Percentiles rank a stretch among this genome's conserved stretches.
These are phyloP conservation scores for Scrobipalpa atriplicella DNA, from an alignment of 2,888 invertebrate species.

Conservation along the genomic window DNA sequence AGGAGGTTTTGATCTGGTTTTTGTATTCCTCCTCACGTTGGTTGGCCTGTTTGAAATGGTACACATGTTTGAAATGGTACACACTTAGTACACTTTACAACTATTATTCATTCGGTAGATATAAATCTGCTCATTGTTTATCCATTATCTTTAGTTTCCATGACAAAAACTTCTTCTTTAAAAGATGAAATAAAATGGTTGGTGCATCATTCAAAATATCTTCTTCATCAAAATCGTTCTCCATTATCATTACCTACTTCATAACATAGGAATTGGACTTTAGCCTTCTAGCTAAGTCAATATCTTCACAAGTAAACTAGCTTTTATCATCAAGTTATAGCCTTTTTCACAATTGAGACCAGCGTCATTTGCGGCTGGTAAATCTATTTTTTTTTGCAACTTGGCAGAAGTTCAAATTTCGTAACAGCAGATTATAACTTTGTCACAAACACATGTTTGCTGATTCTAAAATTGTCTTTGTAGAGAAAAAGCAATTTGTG, in stretches of 20 bases:
- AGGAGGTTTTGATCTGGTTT: slow-evolving; percentile 99
- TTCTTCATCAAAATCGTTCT: neutral
- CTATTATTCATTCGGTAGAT: neutral
- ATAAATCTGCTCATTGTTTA: too few species aligned
- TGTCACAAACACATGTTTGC: too few species aligned
- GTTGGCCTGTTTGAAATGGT: slow-evolving; percentile 90
- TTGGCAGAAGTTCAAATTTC: too few species aligned
- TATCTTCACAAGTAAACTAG: slow-evolving; percentile 27
- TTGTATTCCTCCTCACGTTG: slow-evolving; percentile 99
- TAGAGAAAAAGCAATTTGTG: too few species aligned
- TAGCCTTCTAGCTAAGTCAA: slow-evolving; percentile 25
- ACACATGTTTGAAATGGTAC: slow-evolving; percentile 74
- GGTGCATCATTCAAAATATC: slow-evolving; percentile 64
- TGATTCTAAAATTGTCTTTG: too few species aligned
- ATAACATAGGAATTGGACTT: slow-evolving; percentile 2
- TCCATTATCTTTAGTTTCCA: neutral
- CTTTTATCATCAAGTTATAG: slow-evolving; percentile 17
- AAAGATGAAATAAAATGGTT: slow-evolving; percentile 50
- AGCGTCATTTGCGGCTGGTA: too few species aligned
- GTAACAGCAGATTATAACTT: too few species aligned
- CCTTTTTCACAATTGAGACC: too few species aligned
- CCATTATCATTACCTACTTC: neutral
- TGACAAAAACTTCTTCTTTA: neutral
- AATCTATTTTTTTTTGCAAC: too few species aligned
- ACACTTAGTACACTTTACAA: slow-evolving; percentile 39